Conservation (phyloP, 2,113 vertebrate species). For the Nerophis ophidion region DNA sequence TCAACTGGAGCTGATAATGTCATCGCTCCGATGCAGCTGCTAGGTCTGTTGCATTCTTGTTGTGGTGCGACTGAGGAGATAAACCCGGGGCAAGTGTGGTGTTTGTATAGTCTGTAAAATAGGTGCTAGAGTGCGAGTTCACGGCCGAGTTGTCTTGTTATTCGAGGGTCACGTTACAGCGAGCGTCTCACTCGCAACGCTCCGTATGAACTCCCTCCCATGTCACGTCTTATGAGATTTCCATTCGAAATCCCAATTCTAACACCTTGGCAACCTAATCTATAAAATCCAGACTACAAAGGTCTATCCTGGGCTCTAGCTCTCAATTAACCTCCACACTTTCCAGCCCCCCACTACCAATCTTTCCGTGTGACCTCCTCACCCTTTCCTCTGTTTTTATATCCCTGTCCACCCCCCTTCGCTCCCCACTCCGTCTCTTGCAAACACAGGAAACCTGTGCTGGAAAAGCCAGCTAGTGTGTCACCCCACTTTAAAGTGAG, state of each 20-base stretch:
- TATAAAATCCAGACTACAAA: conserved; percentile 15
- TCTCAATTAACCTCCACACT: conserved; percentile 45
- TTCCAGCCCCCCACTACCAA: conserved; percentile 27
- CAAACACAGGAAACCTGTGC: conserved; percentile 60
- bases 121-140: conserved; percentile 49
- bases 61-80: conserved; percentile 50
- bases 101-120: conserved; percentile 53
- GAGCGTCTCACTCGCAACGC: conserved; percentile 6
- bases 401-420: conserved; percentile 28
- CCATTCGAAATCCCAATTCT: conserved; percentile 5
- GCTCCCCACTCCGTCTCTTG: conserved; percentile 1
- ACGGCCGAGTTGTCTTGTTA: conserved; percentile 38
- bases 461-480: conserved; percentile 52
- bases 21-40: conserved; percentile 34
- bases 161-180: conserved; percentile 48
- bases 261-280: not conserved
- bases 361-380: conserved; percentile 46
- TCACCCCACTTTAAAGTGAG: conserved; percentile 54
- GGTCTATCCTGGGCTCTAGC: conserved; percentile 27
- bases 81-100: conserved; percentile 40
- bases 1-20: conserved; percentile 50
- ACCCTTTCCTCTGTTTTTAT: conserved; percentile 49
- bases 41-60: conserved; percentile 48
- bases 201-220: not conserved
- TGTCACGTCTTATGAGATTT: conserved; percentile 16